Evolutionary conservation across 2,888 invertebrate genomes (phyloP).

Genomic region (Aradus depressus): DNA sequence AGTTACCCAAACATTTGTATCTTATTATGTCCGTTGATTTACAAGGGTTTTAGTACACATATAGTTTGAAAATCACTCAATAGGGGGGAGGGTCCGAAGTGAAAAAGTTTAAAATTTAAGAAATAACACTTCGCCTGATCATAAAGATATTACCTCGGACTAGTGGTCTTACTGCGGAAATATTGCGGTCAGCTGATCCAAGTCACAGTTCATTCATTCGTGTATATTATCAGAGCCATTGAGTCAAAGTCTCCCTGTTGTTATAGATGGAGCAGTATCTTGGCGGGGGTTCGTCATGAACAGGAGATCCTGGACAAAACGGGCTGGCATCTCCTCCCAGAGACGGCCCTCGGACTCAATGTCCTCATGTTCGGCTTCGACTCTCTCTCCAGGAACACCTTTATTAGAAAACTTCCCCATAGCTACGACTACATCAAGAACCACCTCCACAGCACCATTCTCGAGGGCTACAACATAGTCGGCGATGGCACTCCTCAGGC

Average conservation of each 20-base stretch:
- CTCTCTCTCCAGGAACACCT: slow-evolving; percentile 73
- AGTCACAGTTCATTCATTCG: no score
- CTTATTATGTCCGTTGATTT: slow-evolving; percentile 1
- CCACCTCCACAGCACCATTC: slow-evolving; percentile 47
- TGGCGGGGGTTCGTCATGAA: slow-evolving; percentile 49
- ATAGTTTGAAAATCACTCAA: not conserved
- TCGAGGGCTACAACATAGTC: slow-evolving; percentile 71
- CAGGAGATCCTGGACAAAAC: slow-evolving; percentile 38
- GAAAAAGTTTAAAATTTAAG: not conserved
- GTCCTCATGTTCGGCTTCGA: slow-evolving; percentile 81
- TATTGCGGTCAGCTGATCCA: no score
- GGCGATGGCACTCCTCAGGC: slow-evolving; percentile 83
- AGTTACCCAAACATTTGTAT: slow-evolving; percentile 4
- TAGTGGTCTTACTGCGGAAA: no score
- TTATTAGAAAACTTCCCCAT: slow-evolving; percentile 64
- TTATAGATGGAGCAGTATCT: slow-evolving; percentile 51
- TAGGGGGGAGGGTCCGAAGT: not conserved
- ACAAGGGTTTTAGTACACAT: not conserved
- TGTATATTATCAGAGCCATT: no score
- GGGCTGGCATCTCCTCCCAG: slow-evolving; percentile 42
- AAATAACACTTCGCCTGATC: not conserved
- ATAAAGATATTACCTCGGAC: no score
- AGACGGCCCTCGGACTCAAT: slow-evolving; percentile 47
- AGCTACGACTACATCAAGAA: slow-evolving; percentile 57
- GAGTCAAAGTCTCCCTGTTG: no score